Conservation (phyloP, 2,797 vertebrate species). For the Typhlichthys subterraneus region DNA sequence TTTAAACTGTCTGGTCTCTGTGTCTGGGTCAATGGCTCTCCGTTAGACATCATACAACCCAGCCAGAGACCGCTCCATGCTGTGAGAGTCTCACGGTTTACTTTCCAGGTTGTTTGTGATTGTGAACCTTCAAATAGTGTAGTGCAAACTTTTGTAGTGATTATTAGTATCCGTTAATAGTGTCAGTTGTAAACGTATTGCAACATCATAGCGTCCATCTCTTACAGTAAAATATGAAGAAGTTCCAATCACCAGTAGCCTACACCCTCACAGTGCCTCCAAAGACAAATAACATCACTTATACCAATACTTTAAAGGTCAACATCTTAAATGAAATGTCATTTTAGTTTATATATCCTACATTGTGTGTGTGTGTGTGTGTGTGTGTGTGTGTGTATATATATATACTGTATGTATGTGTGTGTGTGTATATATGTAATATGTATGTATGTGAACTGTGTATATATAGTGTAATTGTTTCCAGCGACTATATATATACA, state of each 20-base stretch:
- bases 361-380: too few species aligned
- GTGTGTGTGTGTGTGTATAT: too few species aligned
- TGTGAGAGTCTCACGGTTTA: neutral
- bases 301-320: too few species aligned
- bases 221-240: neutral
- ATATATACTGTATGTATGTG: too few species aligned
- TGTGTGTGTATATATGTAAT: too few species aligned
- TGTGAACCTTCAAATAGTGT: neutral
- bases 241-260: too few species aligned
- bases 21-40: constrained; percentile 46
- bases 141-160: neutral
- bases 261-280: too few species aligned
- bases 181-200: neutral
- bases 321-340: too few species aligned
- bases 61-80: neutral
- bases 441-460: too few species aligned
- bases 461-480: neutral
- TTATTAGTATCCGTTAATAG: neutral
- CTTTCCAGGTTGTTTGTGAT: neutral
- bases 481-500: too few species aligned
- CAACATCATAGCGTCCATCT: neutral
- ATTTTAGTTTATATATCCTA: too few species aligned
- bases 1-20: constrained; percentile 28
- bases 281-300: too few species aligned
- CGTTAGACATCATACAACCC: neutral